phyloP scores from a whole-genome alignment of 1,140 invertebrate genomes.

The Ceratina australensis region DNA sequence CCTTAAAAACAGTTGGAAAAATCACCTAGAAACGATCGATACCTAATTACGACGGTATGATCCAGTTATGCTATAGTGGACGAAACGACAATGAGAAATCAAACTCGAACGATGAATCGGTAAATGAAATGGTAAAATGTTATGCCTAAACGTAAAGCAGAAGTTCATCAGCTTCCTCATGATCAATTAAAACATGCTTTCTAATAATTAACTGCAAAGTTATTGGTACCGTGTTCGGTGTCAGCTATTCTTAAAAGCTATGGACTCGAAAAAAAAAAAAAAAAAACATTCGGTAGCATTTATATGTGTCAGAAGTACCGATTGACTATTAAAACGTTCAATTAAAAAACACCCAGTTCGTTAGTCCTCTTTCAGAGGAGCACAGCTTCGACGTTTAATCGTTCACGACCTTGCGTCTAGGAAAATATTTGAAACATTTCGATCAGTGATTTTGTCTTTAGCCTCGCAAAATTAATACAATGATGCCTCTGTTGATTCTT shows the following conservation, averaged over 20 bases:
- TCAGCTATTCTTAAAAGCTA: neutral
- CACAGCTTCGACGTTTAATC: no score
- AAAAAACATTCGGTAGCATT: neutral
- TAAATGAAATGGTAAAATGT: no score
- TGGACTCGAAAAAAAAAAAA: neutral
- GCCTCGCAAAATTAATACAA: no score
- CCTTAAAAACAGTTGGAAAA: constrained; percentile 51
- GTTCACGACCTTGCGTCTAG: no score
- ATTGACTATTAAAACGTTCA: neutral
- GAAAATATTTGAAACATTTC: no score
- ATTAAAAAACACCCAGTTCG: neutral
- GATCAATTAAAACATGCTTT: neutral
- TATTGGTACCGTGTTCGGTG: no score
- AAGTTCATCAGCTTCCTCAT: neutral
- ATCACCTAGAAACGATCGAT: constrained; percentile 25
- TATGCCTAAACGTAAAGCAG: neutral
- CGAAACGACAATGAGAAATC: neutral
- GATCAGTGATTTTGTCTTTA: no score
- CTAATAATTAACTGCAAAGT: no score
- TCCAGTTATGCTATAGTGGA: neutral
- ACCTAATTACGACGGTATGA: neutral
- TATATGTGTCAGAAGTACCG: neutral
- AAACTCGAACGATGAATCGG: neutral
- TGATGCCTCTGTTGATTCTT: no score
- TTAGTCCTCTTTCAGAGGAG: neutral